Base-by-base conservation (phyloP, 2,113 vertebrate genomes). In the Heterotilapia buettikoferi region DNA sequence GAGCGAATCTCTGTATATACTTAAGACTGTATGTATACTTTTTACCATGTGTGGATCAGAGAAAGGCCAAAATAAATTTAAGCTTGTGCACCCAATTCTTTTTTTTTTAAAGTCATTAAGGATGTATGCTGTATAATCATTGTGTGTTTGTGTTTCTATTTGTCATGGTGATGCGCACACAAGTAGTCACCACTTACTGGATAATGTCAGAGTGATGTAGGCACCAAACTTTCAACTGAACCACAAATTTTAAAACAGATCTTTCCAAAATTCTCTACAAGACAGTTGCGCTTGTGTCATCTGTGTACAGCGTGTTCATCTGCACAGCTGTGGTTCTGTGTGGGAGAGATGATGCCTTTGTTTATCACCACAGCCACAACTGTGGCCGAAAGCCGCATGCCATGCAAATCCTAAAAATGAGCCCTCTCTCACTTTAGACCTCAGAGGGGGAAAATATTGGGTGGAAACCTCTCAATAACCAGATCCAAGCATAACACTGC, bases 331-430 rank as follows among this genome's bases (percentile, higher is more conserved):
- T 90, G 89, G 19, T 11, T 82, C 24, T 86, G 80, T 24, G 54
- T 73, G 86, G 83, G 83, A 4, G 82, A 85, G 54, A 85, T 63
- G 81, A 85, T 85, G 63, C 59, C 76, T 89, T 86, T 90, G 90
- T 94, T 95, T 91, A 93, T 94, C 84, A 86, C 66, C 59, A 6
- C 57, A 81, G 83, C 86, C 88, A 85, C 91, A 89, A 84, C 84
- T 90, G 92, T 73, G 90, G 88, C 86, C 68, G 18, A 82, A 88
- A 89, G 84, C 61, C 80, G 84, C 90, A 83, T 85, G 79, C 83
- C 81, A 80, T 87, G 76, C 80, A 85, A 88, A 93, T 79, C 86
- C 80, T 83, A 86, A 92, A 88, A 84, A 86, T 13, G 56, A 85
- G 50, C 83, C 76, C 33, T 89, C 66, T 84, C 47, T 83, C 88